Conservation (phyloP, 2,888 invertebrate genomes). For the Hedya salicella region DNA sequence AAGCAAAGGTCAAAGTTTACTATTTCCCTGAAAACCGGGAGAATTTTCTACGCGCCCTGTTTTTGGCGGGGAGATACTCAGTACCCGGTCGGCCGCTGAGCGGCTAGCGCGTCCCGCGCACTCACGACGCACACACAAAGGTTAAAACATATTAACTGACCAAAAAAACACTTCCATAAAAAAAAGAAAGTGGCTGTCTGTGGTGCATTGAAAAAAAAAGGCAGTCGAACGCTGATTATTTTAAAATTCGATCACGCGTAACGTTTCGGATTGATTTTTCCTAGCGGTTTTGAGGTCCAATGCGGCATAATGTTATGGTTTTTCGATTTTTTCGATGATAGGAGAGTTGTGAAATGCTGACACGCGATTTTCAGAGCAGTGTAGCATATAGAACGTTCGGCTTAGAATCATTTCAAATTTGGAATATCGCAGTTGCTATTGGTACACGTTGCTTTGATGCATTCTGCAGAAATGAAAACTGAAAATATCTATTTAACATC, state of each 20-base stretch:
- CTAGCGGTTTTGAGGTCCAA: conserved; percentile 56
- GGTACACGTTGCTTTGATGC: neutral
- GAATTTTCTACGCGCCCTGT: conserved; percentile 48
- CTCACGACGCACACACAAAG: conserved; percentile 53
- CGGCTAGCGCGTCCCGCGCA: conserved; percentile 71
- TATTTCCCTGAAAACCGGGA: conserved; percentile 47
- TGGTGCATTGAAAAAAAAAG: conserved; percentile 4
- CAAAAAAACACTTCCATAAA: conserved; percentile 22
- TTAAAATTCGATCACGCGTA: conserved; percentile 48
- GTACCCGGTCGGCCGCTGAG: conserved; percentile 71
- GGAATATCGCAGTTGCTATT: neutral
- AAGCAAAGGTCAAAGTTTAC: conserved; percentile 32
- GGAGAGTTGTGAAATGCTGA: conserved; percentile 34
- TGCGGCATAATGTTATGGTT: conserved; percentile 57
- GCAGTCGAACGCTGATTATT: conserved; percentile 1
- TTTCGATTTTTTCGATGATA: conserved; percentile 40
- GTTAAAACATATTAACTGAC: conserved; percentile 49
- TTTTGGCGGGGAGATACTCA: conserved; percentile 56
- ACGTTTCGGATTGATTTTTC: conserved; percentile 71
- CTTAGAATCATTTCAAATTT: conserved; percentile 5
- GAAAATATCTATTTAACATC: too few species aligned
- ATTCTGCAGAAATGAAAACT: too few species aligned
- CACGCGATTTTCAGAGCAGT: conserved; percentile 3
- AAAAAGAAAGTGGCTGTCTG: conserved; percentile 36
- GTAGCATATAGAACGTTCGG: neutral